These are phyloP conservation scores for Sipunculus nudus DNA, from an alignment of 2,888 invertebrate genomes.

Conservation along the genomic window DNA sequence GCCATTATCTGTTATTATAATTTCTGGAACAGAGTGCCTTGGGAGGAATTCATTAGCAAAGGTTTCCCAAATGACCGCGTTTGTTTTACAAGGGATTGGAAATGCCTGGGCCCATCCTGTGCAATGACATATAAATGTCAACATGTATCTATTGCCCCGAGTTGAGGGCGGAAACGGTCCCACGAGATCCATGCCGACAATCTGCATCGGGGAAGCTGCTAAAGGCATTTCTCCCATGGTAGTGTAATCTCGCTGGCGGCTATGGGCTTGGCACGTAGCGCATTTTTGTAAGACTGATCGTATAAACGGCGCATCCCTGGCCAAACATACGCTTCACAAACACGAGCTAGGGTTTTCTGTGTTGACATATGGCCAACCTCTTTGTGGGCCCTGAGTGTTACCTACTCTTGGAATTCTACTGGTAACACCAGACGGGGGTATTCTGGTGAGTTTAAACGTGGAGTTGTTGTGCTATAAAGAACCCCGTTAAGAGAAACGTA, in stretches of 20 bases:
- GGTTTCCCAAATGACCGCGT: not conserved
- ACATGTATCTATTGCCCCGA: conserved; percentile 7
- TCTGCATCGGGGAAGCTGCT: not conserved
- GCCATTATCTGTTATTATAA: conserved; percentile 7
- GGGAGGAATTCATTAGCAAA: conserved; percentile 9
- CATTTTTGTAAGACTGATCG: not conserved
- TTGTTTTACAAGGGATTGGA: conserved; percentile 11
- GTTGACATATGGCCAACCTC: conserved; percentile 14
- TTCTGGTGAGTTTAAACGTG: not conserved
- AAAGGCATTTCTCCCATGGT: conserved; percentile 13
- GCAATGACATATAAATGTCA: conserved; percentile 14
- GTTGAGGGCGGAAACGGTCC: conserved; percentile 13
- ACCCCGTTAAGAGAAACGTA: not conserved
- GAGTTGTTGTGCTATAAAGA: not conserved
- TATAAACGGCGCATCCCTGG: conserved; percentile 12
- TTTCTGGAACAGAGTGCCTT: conserved; percentile 2
- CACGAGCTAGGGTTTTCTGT: not conserved
- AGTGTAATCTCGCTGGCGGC: not conserved
- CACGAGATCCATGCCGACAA: conserved; percentile 13
- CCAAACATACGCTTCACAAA: conserved; percentile 16
- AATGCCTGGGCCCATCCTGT: conserved; percentile 18
- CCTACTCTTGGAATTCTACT: not conserved
- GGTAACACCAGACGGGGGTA: conserved; percentile 14
- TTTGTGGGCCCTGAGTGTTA: conserved; percentile 10
- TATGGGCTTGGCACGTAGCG: conserved; percentile 4